A percentile compares a stretch with the other conserved stretches of the same genome.
Evolutionary conservation across 2,797 vertebrate genomes (phyloP).

Genomic region (Coregonus suidteri): DNA sequence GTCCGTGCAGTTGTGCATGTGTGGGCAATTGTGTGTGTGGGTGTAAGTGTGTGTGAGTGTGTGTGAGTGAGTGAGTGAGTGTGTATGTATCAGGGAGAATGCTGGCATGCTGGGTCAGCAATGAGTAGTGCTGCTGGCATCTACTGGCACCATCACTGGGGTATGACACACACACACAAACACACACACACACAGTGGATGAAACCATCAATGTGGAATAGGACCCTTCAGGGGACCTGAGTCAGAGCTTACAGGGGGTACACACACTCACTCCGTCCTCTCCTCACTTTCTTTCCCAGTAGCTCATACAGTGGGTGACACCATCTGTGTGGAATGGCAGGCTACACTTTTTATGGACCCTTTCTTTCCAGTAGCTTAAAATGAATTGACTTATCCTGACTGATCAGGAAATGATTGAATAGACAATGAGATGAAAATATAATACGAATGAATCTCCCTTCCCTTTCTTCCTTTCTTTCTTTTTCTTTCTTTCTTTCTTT

Average conservation of each 20-base stretch:
- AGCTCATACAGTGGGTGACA: too few relatives aligned
- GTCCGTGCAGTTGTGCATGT: too few relatives aligned
- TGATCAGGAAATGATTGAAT: neutral
- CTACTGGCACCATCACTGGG: constrained; percentile 48
- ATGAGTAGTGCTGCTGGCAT: constrained; percentile 32
- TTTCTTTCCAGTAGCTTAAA: neutral
- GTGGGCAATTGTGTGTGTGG: too few relatives aligned
- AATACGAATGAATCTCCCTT: constrained; percentile 10
- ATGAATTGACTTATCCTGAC: neutral
- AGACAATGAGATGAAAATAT: neutral
- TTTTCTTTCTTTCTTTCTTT: neutral
- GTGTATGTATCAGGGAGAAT: constrained; percentile 23
- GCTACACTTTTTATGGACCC: too few relatives aligned
- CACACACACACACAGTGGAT: neutral
- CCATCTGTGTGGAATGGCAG: too few relatives aligned
- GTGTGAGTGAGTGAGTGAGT: neutral
- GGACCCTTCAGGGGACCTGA: constrained; percentile 45
- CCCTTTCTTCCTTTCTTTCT: neutral
- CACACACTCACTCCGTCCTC: neutral
- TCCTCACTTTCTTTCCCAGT: neutral
- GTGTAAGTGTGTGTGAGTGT: neutral
- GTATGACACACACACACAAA: constrained; percentile 35
- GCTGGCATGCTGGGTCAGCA: constrained; percentile 55
- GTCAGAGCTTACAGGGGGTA: constrained; percentile 46
- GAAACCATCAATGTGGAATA: neutral